Evolutionary conservation across 1,140 invertebrate genomes (phyloP), one percentile per base, ranked within the genome.

Genomic region (Panulirus ornatus): DNA sequence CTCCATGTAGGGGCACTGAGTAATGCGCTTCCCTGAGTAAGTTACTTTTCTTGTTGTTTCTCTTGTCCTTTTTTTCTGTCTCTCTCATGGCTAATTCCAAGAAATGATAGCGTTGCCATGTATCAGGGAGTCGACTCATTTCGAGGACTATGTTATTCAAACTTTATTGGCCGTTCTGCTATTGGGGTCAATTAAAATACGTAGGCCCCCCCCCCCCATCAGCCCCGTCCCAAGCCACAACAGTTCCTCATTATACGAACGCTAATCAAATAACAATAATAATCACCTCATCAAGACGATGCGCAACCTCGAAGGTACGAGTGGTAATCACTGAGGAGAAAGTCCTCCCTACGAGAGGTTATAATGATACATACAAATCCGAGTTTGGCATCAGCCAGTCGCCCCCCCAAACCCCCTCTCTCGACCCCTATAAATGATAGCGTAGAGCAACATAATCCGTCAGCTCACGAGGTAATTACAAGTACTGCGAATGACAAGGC

Each of bases 401-500:
- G 47, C 44, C 84, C 71, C 84, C 70, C 47, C 6, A 8, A 22
- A 38, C 44, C 73, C 30, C 42, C n/a, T n/a, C n/a, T n/a, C n/a
- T n/a, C n/a, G n/a, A n/a, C n/a, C n/a, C 81, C 54, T 19, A 16
- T 27, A 78, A 87, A 87, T 87, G 84, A 87, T 87, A 78, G 84
- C 19, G 73, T 30, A 34, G 30, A n/a, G 73, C 22, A 54, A 78
- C 76, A 75, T 87, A 87, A 87, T 87, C 84, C 84, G 84, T 87
- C 84, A 87, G 84, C 6, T 75, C 38, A 58, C 42, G 14, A 66
- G 71, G 73, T 87, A 87, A 87, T 87, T 87, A 78, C 75, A 78
- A 79, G 84, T 87, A 87, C 84, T 54, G 84, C 36, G 47, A 87
- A 87, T 87, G 84, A 87, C 84, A 87, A 87, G 84, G 63, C 73